Percentiles rank a stretch among this genome's conserved stretches.
These are phyloP conservation scores for Caloenas nicobarica DNA, from an alignment of 2,113 vertebrate genomes.

Conservation along the genomic window DNA sequence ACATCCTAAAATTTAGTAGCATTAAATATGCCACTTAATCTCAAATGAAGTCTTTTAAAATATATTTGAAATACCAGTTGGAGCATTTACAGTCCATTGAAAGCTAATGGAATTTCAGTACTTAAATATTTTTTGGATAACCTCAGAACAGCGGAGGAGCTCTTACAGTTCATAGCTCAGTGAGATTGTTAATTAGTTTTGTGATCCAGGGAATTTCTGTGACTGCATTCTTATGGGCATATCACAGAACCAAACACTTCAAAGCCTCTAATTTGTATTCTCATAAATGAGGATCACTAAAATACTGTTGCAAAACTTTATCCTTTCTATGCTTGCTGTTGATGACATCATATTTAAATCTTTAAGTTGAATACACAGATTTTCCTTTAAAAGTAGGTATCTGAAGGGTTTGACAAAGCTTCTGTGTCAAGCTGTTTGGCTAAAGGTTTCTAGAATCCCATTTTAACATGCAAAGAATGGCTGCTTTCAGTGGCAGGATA, in stretches of 20 bases:
- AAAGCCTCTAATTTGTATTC: constrained; percentile 23
- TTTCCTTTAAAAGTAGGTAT: constrained; percentile 41
- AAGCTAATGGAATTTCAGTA: constrained; percentile 50
- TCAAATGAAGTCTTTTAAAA: background rate
- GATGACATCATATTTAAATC: constrained; percentile 29
- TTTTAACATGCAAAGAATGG: constrained; percentile 50
- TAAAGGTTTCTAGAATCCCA: background rate
- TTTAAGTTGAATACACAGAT: constrained; percentile 41
- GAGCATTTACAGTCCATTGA: constrained; percentile 36
- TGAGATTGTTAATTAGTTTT: constrained; percentile 64
- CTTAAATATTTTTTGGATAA: constrained; percentile 51
- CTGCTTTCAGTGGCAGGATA: constrained; percentile 56
- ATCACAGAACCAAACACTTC: constrained; percentile 15
- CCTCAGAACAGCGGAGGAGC: constrained; percentile 34
- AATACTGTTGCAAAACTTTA: background rate
- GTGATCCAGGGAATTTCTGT: constrained; percentile 45
- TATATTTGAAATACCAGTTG: background rate
- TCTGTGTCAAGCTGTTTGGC: constrained; percentile 42
- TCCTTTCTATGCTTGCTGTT: constrained; percentile 13
- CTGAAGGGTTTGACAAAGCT: constrained; percentile 53
- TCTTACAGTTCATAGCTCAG: constrained; percentile 51
- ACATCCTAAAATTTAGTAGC: background rate
- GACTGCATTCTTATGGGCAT: constrained; percentile 12
- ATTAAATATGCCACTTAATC: constrained; percentile 16
- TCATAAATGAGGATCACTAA: constrained; percentile 20